A percentile compares a stretch with the other conserved stretches of the same genome.
Conservation (phyloP, 2,113 vertebrate species). For the Danionella cerebrum region DNA sequence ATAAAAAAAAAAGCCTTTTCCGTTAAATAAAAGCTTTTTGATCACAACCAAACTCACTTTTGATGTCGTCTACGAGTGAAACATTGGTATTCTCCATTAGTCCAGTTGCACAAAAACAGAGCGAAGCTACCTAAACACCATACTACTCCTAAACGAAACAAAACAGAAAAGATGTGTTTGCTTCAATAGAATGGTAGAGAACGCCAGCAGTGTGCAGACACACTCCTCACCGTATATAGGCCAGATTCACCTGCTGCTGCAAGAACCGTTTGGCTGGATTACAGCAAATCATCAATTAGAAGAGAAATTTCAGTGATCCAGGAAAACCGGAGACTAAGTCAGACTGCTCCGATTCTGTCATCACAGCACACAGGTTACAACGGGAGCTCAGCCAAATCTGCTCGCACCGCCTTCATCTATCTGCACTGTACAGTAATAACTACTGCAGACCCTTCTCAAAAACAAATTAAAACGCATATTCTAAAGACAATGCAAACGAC, state of each 20-base stretch:
- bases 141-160: no score
- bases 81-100: no score
- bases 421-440: not conserved
- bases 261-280: conserved; percentile 45
- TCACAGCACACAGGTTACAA: conserved; percentile 22
- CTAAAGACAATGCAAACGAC: not conserved
- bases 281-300: conserved; percentile 58
- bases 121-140: no score
- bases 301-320: conserved; percentile 40
- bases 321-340: conserved; percentile 47
- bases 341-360: conserved; percentile 64
- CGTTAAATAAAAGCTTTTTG: not conserved
- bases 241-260: conserved; percentile 47
- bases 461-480: not conserved
- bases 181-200: conserved; percentile 32
- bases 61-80: no score
- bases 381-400: conserved; percentile 5
- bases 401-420: not conserved
- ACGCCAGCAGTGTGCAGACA: conserved; percentile 24
- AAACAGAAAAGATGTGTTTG: not conserved
- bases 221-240: conserved; percentile 56
- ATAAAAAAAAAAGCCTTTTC: not conserved
- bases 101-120: no score
- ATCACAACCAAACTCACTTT: no score
- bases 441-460: not conserved